Evolutionary conservation across 2,888 invertebrate species (phyloP), one percentile per base, ranked within the genome.

Genomic region (Cryptosula pallasiana): DNA sequence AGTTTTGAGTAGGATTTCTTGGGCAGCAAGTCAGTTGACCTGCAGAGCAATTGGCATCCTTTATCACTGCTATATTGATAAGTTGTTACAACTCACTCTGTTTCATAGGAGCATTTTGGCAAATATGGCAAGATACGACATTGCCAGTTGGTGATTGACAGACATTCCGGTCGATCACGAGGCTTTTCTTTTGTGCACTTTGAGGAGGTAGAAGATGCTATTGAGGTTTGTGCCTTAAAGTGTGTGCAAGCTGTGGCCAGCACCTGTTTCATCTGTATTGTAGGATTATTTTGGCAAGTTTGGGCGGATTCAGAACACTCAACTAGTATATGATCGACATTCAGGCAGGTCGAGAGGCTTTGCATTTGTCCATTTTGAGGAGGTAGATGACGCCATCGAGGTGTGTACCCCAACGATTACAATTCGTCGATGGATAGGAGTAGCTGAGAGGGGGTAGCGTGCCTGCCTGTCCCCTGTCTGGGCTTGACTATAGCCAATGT

Each of bases 171-270:
- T 3, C 89, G 94, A 72, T 96, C 96, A 0, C 88, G 96, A 79
- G 97, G 96, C n/a, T 97, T 96, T 87, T 92, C 93, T 78, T 97
- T 97, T 87, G 92, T 97, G 69, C 97, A 97, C 87, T 96, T 91
- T 86, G 91, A 92, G 85, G 90, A 90, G 73, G 87, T 90, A 69
- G 92, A 92, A 74, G 95, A 96, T 86, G 94, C 97, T 0, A 92
- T 92, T 84, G 91, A 91, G 72, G 86, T 85, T n/a, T n/a, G n/a
- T 45, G 45, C n/a, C 29, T 71, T 32, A 25, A 45, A 69, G 29
- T 20, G 16, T 69, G 9, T 58, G 58, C 69, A 25, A 36, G 5
- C 35, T 55, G 27, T 71, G 16, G 32, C 29, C 35, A 9, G 35
- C 71, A 23, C 32, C 35, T 13, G 9, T 45, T 9, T 45, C 20